Conservation (phyloP, 1,140 invertebrate genomes). For the Drosophila lacteicornis region DNA sequence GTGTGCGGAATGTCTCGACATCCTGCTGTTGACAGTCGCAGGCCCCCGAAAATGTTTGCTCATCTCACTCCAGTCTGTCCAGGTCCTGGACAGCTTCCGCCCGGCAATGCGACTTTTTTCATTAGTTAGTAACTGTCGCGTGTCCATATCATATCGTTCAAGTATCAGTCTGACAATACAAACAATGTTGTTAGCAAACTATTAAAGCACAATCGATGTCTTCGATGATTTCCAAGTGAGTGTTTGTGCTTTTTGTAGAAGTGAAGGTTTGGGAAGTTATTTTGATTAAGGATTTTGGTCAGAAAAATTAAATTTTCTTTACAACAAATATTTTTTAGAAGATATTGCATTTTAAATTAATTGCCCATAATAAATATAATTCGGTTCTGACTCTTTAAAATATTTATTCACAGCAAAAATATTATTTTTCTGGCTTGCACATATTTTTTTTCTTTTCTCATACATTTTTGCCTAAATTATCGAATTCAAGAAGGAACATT, state of each 20-base stretch:
- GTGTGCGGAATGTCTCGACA: conserved; percentile 50
- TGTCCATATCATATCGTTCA: conserved; percentile 47
- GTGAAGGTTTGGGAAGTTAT: not conserved
- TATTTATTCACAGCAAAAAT: not conserved
- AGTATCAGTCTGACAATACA: conserved; percentile 45
- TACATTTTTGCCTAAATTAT: not conserved
- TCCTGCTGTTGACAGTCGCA: conserved; percentile 67
- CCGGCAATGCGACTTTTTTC: conserved; percentile 63
- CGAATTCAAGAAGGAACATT: not conserved
- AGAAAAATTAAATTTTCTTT: not conserved
- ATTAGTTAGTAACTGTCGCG: conserved; percentile 58
- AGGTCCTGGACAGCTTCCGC: conserved; percentile 26
- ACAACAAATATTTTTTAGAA: not conserved
- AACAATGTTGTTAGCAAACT: conserved; percentile 68
- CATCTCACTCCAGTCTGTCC: not conserved
- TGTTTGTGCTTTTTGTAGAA: conserved; percentile 16
- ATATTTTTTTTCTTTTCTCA: not conserved
- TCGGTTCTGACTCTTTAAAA: not conserved
- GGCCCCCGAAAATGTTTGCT: conserved; percentile 64
- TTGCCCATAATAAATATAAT: not conserved
- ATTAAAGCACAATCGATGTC: conserved; percentile 51
- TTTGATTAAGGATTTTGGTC: not conserved
- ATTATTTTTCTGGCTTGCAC: not conserved
- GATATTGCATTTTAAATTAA: not conserved
- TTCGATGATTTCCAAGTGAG: conserved; percentile 33